phyloP scores from a whole-genome alignment of 2,113 vertebrate genomes.

The Psilopsiagon aurifrons region DNA sequence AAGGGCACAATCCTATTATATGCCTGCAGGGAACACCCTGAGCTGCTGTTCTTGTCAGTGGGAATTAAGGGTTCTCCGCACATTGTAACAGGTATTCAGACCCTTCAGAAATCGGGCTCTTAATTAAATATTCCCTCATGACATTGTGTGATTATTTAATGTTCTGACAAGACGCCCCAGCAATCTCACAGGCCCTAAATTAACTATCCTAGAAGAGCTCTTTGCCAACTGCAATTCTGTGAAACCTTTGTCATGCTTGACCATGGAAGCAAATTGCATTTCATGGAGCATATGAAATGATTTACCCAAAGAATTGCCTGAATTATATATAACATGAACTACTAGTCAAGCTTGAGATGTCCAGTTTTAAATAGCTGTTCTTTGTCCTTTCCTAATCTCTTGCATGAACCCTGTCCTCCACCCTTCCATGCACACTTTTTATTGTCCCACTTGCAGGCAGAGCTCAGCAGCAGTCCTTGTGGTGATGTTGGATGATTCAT shows the following conservation, averaged over 20 bases:
- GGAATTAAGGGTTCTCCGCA: neutral
- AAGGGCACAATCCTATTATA: slow-evolving; percentile 33
- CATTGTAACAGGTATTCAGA: slow-evolving; percentile 27
- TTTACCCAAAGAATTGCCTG: slow-evolving; percentile 8
- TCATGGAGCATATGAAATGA: slow-evolving; percentile 37
- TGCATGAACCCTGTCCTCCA: neutral
- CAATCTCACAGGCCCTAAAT: slow-evolving; percentile 22
- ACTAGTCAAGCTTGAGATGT: neutral
- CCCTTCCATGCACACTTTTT: neutral
- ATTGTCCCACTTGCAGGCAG: neutral
- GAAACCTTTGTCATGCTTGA: slow-evolving; percentile 49
- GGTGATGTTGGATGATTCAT: neutral
- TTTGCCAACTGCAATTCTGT: neutral
- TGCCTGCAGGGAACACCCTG: slow-evolving; percentile 20
- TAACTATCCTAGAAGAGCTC: slow-evolving; percentile 15
- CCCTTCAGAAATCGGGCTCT: slow-evolving; percentile 24
- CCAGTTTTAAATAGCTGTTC: slow-evolving; percentile 8
- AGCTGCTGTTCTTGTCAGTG: neutral
- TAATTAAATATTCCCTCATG: slow-evolving; percentile 49
- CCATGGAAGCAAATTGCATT: slow-evolving; percentile 55
- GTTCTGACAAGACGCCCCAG: slow-evolving; percentile 19
- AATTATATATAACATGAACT: neutral
- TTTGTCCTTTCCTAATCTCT: neutral
- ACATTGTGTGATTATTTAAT: slow-evolving; percentile 43
- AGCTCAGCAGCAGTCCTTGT: neutral